These are phyloP conservation scores for Drosophila takahashii DNA, from an alignment of 1,140 invertebrate species.

Conservation along the genomic window DNA sequence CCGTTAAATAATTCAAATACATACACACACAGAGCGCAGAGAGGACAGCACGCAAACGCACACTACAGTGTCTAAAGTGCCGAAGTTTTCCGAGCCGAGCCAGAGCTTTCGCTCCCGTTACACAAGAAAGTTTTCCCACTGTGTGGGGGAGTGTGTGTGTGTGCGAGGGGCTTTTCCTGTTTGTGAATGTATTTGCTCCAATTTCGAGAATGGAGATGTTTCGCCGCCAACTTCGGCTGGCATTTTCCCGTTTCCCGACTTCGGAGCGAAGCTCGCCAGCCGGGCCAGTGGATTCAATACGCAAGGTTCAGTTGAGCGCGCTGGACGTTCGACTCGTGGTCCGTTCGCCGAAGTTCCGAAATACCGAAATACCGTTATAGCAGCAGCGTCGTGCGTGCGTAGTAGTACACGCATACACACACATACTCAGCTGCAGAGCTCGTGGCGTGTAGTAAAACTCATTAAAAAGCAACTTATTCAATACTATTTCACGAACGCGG, in stretches of 20 bases:
- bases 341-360: conserved; percentile 27
- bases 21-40: conserved; percentile 37
- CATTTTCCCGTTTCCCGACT: conserved; percentile 36
- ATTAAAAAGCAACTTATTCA: conserved; percentile 80
- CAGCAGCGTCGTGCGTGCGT: conserved; percentile 66
- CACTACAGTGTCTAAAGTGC: conserved; percentile 14
- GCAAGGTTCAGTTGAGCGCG: conserved; percentile 82
- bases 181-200: conserved; percentile 70
- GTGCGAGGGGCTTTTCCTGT: conserved; percentile 12
- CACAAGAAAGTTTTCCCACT: conserved; percentile 39
- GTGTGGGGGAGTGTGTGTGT: conserved; percentile 44
- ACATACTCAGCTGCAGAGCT: conserved; percentile 48
- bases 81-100: conserved; percentile 53
- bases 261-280: conserved; percentile 39
- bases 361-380: conserved; percentile 8
- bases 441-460: conserved; percentile 80
- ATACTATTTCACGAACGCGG: conserved; percentile 71
- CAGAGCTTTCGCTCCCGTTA: conserved; percentile 72
- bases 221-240: conserved; percentile 45
- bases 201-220: conserved; percentile 49
- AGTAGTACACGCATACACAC: conserved; percentile 58
- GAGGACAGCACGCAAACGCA: conserved; percentile 18
- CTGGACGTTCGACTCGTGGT: conserved; percentile 70
- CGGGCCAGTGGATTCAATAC: conserved; percentile 73
- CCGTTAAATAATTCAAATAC: conserved; percentile 66